Evolutionary conservation across 2,113 vertebrate genomes (phyloP).

Genomic region (Neodon shergylaensis): DNA sequence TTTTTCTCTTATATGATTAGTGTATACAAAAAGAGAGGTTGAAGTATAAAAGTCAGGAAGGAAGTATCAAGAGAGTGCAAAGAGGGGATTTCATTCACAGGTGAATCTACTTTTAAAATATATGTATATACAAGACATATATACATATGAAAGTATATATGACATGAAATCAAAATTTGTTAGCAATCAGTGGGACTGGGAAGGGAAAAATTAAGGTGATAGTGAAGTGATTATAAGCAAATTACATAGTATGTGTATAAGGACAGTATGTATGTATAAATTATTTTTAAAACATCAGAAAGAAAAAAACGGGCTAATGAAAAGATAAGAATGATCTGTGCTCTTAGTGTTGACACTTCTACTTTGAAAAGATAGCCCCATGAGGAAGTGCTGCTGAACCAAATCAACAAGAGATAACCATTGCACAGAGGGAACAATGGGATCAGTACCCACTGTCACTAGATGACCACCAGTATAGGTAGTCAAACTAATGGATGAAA

Average conservation of each 20-base stretch:
- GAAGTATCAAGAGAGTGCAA: not conserved
- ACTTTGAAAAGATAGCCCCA: not conserved
- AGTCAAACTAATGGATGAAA: constrained; percentile 6
- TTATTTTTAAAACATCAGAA: not conserved
- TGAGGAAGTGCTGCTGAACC: not conserved
- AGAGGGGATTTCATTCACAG: not conserved
- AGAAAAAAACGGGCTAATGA: not conserved
- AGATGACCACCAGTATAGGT: not conserved
- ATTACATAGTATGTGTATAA: too few relatives aligned
- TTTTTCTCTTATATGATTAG: not conserved
- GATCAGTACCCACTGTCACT: not conserved
- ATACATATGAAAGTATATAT: not conserved
- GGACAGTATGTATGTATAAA: too few relatives aligned
- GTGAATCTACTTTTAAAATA: not conserved
- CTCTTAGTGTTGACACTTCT: not conserved
- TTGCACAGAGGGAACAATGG: not conserved
- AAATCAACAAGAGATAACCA: not conserved
- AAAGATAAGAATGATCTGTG: not conserved
- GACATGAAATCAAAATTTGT: not conserved
- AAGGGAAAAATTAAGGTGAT: too few relatives aligned
- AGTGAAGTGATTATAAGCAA: too few relatives aligned
- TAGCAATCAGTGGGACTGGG: too few relatives aligned
- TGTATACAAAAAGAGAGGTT: not conserved
- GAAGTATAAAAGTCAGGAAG: not conserved
- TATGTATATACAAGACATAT: not conserved